Evolutionary conservation across 2,888 invertebrate genomes (phyloP).

Genomic region (Loripinus fragilis): DNA sequence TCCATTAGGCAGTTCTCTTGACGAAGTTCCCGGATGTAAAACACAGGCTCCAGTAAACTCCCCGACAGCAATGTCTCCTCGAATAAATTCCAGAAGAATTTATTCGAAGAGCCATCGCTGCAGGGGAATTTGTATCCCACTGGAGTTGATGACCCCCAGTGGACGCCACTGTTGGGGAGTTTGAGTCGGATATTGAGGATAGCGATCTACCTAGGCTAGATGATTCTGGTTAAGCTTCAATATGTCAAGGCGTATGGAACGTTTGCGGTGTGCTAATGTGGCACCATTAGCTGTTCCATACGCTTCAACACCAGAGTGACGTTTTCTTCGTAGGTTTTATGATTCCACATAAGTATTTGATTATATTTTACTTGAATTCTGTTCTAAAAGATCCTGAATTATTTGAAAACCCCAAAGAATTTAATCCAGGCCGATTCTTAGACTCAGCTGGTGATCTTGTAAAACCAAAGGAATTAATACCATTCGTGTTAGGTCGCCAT

Average conservation of each 20-base stretch:
- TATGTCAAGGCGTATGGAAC: conserved; percentile 74
- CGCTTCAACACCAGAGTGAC: conserved; percentile 57
- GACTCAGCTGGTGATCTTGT: conserved; percentile 39
- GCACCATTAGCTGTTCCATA: conserved; percentile 64
- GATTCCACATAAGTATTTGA: conserved; percentile 68
- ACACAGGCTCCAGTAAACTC: conserved; percentile 46
- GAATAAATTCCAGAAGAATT: no score
- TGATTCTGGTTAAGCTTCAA: conserved; percentile 55
- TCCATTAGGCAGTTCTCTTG: conserved; percentile 92
- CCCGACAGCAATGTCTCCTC: no score
- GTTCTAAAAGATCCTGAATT: conserved; percentile 59
- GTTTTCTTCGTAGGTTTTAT: conserved; percentile 68
- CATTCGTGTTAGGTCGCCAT: conserved; percentile 57
- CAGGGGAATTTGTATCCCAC: no score
- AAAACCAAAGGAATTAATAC: conserved; percentile 50
- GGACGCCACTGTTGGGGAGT: no score
- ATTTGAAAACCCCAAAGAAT: conserved; percentile 64
- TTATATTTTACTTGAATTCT: conserved; percentile 67
- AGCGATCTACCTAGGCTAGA: conserved; percentile 47
- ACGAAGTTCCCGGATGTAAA: conserved; percentile 89
- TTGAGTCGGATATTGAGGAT: conserved; percentile 78
- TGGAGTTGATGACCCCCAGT: no score
- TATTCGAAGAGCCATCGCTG: no score
- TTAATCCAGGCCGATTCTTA: conserved; percentile 70
- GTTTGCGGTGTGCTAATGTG: conserved; percentile 68